Evolutionary conservation across 1,140 invertebrate species (phyloP).

Genomic region (Danaus plexippus): DNA sequence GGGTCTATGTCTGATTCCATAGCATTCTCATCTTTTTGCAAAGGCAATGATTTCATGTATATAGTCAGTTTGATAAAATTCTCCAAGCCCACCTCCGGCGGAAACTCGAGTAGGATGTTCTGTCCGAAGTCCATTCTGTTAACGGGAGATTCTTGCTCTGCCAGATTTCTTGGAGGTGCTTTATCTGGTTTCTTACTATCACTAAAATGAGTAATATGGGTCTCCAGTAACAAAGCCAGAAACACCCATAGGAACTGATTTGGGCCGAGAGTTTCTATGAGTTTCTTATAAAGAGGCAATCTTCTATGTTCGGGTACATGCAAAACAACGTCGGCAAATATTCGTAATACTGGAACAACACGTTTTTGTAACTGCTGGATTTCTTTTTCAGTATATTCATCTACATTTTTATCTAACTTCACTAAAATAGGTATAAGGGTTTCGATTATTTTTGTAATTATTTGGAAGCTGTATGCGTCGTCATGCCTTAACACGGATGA

Average conservation of each 20-base stretch:
- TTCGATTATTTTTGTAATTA: conserved; percentile 91
- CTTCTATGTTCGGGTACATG: conserved; percentile 93
- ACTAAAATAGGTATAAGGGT: conserved; percentile 90
- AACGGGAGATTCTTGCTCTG: conserved; percentile 55
- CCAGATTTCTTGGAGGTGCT: conserved; percentile 39
- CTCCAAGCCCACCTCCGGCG: conserved; percentile 74
- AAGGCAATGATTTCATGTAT: conserved; percentile 78
- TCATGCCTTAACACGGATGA: conserved; percentile 91
- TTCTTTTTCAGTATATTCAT: conserved; percentile 65
- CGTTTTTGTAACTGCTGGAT: conserved; percentile 58
- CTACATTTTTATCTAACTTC: conserved; percentile 62
- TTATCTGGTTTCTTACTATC: conserved; percentile 55
- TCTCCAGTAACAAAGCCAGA: conserved; percentile 79
- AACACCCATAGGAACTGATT: conserved; percentile 84
- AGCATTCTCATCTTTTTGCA: conserved; percentile 71
- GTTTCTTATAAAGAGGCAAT: conserved; percentile 83
- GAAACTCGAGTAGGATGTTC: conserved; percentile 77
- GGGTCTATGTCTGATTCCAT: conserved; percentile 48
- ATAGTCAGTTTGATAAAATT: conserved; percentile 77
- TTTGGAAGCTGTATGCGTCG: conserved; percentile 94
- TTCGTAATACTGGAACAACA: conserved; percentile 82
- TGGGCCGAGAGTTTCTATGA: conserved; percentile 81
- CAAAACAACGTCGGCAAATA: conserved; percentile 90
- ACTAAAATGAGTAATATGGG: conserved; percentile 74
- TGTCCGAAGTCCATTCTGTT: conserved; percentile 81